Percentiles rank a stretch among this genome's conserved stretches.
phyloP scores from a whole-genome alignment of 2,113 vertebrate species.

The Xyrauchen texanus region DNA sequence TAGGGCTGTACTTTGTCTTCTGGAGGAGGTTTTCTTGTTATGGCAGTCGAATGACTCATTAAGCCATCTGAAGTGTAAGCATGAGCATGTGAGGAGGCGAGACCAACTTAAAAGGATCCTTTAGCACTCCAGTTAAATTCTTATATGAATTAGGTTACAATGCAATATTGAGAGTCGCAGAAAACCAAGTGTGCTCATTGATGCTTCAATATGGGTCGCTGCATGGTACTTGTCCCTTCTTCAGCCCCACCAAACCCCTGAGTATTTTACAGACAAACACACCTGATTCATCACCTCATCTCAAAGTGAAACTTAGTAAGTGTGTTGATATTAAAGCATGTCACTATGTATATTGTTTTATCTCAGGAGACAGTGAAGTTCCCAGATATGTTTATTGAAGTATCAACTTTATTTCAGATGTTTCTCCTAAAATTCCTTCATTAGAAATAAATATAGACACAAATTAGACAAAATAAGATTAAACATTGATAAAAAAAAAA shows the following conservation, averaged over 20 bases:
- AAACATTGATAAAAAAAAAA: too few species aligned
- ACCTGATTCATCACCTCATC: slow-evolving; percentile 22
- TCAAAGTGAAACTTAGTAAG: neutral
- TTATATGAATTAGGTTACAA: neutral
- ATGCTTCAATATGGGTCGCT: too few species aligned
- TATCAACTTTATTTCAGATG: too few species aligned
- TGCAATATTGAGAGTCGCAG: neutral
- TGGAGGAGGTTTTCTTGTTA: neutral
- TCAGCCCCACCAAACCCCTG: neutral
- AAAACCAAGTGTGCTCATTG: neutral
- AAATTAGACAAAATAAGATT: too few species aligned
- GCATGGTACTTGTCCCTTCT: neutral
- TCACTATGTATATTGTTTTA: neutral
- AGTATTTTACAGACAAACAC: slow-evolving; percentile 1
- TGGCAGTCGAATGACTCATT: neutral
- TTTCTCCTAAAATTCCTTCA: too few species aligned
- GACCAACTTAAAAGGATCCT: neutral
- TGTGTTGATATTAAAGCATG: neutral
- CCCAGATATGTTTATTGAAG: too few species aligned
- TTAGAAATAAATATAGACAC: too few species aligned
- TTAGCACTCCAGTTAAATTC: neutral
- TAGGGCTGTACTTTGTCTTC: slow-evolving; percentile 4
- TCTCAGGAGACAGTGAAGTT: too few species aligned
- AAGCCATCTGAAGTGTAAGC: slow-evolving; percentile 13
- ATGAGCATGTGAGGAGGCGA: neutral